These are phyloP conservation scores for Clanis bilineata DNA, from an alignment of 2,888 invertebrate species.

Conservation along the genomic window DNA sequence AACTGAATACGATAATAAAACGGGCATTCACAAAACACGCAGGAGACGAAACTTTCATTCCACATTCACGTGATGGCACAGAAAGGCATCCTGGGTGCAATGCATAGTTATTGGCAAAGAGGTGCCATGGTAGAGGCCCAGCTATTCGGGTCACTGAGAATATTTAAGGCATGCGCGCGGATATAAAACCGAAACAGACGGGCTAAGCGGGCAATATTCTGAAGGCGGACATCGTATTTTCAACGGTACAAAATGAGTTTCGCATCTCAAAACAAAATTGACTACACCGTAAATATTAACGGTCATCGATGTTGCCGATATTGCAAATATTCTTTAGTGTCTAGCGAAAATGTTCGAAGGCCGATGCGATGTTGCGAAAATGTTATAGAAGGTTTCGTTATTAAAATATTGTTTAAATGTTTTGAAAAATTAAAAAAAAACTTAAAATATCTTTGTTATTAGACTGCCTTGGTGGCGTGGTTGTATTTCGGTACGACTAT, in stretches of 20 bases:
- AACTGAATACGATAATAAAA: neutral
- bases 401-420: too few species aligned
- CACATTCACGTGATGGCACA: conserved; percentile 40
- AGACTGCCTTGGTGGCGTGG: too few species aligned
- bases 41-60: conserved; percentile 26
- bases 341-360: neutral
- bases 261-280: conserved; percentile 14
- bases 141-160: conserved; percentile 49
- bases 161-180: conserved; percentile 29
- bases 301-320: neutral
- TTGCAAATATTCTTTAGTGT: neutral
- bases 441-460: too few species aligned
- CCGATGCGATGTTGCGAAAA: neutral
- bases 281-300: conserved; percentile 4
- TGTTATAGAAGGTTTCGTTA: neutral
- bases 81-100: conserved; percentile 45
- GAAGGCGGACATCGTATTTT: conserved; percentile 11
- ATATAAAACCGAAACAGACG: conserved; percentile 16
- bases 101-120: conserved; percentile 47
- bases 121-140: conserved; percentile 33
- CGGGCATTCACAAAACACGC: neutral
- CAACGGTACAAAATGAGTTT: conserved; percentile 3
- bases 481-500: too few species aligned
- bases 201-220: conserved; percentile 9
- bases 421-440: too few species aligned